Percentiles rank a stretch among this genome's conserved stretches.
phyloP scores from a whole-genome alignment of 2,113 vertebrate genomes.

The Ceyx cyanopectus region DNA sequence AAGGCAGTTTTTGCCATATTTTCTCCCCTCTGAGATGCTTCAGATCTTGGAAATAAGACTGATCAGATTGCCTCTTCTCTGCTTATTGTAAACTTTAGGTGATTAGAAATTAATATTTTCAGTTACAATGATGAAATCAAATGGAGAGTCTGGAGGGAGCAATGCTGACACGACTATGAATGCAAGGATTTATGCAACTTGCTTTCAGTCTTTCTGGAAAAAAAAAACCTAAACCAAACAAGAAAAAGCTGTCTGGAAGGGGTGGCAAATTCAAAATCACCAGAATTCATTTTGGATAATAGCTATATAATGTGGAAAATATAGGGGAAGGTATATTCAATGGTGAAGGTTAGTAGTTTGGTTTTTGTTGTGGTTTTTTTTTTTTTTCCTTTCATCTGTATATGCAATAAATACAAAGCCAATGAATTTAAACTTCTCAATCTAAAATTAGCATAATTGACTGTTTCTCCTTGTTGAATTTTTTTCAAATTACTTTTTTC shows the following conservation, averaged over 20 bases:
- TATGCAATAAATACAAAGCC: not conserved
- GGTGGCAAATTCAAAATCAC: not conserved
- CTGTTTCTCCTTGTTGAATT: not conserved
- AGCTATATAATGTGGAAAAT: not conserved
- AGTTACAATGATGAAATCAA: not conserved
- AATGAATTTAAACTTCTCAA: not conserved
- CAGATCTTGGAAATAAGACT: slow-evolving; percentile 29
- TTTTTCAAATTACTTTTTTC: not conserved
- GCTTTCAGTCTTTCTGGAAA: not conserved
- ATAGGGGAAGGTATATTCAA: not conserved
- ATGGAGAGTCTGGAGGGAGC: not conserved
- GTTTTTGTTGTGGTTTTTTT: not conserved
- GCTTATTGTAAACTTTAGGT: not conserved
- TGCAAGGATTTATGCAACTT: not conserved
- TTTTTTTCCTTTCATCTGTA: not conserved
- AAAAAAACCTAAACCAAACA: not conserved
- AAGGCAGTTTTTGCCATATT: slow-evolving; percentile 58
- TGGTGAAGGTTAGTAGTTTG: not conserved
- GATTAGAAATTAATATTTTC: not conserved
- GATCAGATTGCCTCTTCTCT: not conserved
- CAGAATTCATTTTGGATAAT: not conserved
- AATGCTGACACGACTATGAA: not conserved
- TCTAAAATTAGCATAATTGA: not conserved
- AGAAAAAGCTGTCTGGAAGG: no score
- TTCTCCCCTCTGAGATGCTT: slow-evolving; percentile 44